These are phyloP conservation scores for Cotesia glomerata DNA, from an alignment of 1,140 invertebrate genomes.

Conservation along the genomic window DNA sequence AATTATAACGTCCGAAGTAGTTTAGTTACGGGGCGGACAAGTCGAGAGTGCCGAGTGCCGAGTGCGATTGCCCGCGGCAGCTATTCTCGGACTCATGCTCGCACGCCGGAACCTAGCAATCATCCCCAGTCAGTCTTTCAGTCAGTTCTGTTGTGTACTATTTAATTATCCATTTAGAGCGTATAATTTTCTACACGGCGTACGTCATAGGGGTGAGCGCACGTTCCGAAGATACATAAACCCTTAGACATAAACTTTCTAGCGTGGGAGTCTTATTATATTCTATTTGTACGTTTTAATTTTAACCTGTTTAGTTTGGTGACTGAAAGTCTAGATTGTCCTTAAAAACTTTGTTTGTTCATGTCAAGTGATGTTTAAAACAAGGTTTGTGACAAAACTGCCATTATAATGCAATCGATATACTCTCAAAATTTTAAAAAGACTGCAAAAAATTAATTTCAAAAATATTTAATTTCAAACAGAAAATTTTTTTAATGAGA, in stretches of 20 bases:
- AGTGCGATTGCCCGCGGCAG: slow-evolving; percentile 55
- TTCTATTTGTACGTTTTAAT: neutral
- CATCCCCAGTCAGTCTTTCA: slow-evolving; percentile 64
- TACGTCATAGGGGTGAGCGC: slow-evolving; percentile 15
- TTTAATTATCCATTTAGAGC: slow-evolving; percentile 66
- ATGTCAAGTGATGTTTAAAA: no score
- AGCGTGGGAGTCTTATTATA: slow-evolving; percentile 34
- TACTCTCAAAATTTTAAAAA: no score
- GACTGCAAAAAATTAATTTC: neutral
- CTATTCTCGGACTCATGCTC: slow-evolving; percentile 61
- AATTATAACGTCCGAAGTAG: slow-evolving; percentile 61
- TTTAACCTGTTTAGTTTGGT: neutral
- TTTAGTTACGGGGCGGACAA: slow-evolving; percentile 54
- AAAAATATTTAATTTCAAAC: neutral
- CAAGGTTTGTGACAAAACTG: no score
- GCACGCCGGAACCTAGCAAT: slow-evolving; percentile 62
- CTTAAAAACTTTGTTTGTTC: no score
- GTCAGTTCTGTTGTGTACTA: slow-evolving; percentile 62
- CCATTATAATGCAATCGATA: no score
- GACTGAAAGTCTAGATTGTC: neutral
- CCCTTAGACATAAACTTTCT: neutral
- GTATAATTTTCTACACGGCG: slow-evolving; percentile 60
- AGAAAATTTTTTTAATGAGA: no score
- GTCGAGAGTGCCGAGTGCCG: slow-evolving; percentile 34
- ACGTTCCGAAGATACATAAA: slow-evolving; percentile 9